Percentiles rank a stretch among this genome's conserved stretches.
Conservation (phyloP, 2,113 vertebrate genomes). For the Brachionichthys hirsutus region DNA sequence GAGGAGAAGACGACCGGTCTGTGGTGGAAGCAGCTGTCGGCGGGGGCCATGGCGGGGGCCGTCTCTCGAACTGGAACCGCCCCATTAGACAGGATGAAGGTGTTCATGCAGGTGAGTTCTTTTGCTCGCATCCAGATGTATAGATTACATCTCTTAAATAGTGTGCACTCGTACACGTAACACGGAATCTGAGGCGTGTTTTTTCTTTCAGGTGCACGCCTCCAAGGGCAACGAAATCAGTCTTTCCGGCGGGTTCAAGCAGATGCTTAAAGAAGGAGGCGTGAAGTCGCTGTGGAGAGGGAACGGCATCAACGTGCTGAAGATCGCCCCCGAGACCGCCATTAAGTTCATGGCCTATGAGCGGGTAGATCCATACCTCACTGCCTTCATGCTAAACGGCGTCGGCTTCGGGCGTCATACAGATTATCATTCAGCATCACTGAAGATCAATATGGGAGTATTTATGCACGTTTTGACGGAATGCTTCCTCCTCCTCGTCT, state of each 20-base stretch:
- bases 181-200: neutral
- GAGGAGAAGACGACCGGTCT: constrained; percentile 90
- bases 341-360: constrained; percentile 98
- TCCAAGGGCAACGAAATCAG: constrained; percentile 90
- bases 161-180: neutral
- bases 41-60: constrained; percentile 89
- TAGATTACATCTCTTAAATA: neutral
- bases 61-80: constrained; percentile 95
- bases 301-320: constrained; percentile 95
- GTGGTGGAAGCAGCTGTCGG: constrained; percentile 93
- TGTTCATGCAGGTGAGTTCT: constrained; percentile 94
- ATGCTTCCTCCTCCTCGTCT: constrained; percentile 8
- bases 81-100: constrained; percentile 94
- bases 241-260: constrained; percentile 85
- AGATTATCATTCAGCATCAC: too few relatives aligned
- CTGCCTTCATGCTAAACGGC: neutral
- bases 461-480: neutral
- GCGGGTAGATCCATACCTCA: constrained; percentile 76
- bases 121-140: too few relatives aligned
- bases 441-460: too few relatives aligned
- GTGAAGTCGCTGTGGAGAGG: constrained; percentile 90
- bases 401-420: too few relatives aligned
- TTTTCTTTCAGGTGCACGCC: constrained; percentile 83
- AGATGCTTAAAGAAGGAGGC: constrained; percentile 96
- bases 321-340: constrained; percentile 96